Evolutionary conservation across 2,888 invertebrate genomes (phyloP), one percentile per base, ranked within the genome.

Genomic region (Platynereis dumerilii): DNA sequence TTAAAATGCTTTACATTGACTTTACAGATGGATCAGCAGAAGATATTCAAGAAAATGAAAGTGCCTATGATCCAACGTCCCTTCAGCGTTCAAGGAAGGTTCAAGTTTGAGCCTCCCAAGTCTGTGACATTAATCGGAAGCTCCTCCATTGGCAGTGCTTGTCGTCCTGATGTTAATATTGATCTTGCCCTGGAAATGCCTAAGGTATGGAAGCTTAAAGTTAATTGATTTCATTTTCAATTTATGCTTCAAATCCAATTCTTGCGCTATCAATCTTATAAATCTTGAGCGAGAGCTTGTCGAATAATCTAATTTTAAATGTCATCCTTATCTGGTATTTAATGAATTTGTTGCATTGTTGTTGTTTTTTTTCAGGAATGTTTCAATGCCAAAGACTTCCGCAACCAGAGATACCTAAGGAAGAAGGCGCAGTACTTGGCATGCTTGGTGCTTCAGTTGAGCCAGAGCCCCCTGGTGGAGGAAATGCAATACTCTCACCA

Each of bases 381-480:
- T 76, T 91, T 93, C 68, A 88, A 90, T 62, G 89, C 90, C 68
- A 91, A 91, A 70, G 94, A 96, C 80, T 90, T 90, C 62, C 83
- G 92, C 42, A 94, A 96, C 83, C 90, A 92, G 69, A 87, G 89
- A 61, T 96, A 94, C 83, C 88, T 91, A 64, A 87, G 89, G 28
- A 95, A 95, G 83, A 86, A 91, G 69, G 91, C 92, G 0, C 87
- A 91, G 27, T 96, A 94, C 82, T 81, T 94, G 61, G 86, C 90
- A 0, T 89, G 87, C 70, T 84, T 95, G 53, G 90, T 90, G 1
- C 53, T 53, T 0, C 85, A 88, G 34, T 85, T 90, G 78, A 84
- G 80, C 2, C 60, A 73, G n/a, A 78, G 79, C 1, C 85, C 88
- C 27, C 76, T 84, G 17, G 26, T 65, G 3, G 84, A 88, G 3